Percentiles rank a stretch among this genome's conserved stretches.
These are phyloP conservation scores for Zootermopsis nevadensis DNA, from an alignment of 2,888 invertebrate genomes.

Conservation along the genomic window DNA sequence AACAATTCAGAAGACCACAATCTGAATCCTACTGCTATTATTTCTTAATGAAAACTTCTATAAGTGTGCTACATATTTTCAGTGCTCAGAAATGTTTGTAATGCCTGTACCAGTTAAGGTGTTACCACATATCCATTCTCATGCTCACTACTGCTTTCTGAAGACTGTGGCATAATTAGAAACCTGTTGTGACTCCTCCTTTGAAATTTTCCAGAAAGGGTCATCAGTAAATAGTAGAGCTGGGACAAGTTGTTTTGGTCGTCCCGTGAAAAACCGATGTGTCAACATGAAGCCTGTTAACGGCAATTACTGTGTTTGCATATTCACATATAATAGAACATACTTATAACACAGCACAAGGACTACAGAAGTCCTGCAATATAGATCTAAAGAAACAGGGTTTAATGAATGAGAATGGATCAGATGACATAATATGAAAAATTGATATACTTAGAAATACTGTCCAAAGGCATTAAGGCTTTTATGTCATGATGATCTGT, in stretches of 20 bases:
- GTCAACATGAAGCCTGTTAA: conserved; percentile 33
- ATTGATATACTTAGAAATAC: too few species aligned
- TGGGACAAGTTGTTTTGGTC: not conserved
- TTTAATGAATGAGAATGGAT: too few species aligned
- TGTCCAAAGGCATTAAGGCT: too few species aligned
- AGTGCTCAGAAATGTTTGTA: not conserved
- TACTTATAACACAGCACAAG: not conserved
- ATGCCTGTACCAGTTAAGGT: conserved; percentile 13
- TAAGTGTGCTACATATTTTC: not conserved
- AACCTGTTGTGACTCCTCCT: not conserved
- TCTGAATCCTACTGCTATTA: too few species aligned
- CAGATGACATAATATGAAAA: too few species aligned
- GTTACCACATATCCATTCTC: conserved; percentile 48
- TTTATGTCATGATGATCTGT: too few species aligned
- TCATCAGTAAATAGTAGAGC: conserved; percentile 39
- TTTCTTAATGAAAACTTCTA: too few species aligned
- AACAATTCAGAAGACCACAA: too few species aligned
- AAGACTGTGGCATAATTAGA: conserved; percentile 18
- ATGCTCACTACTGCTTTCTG: conserved; percentile 48
- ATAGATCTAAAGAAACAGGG: too few species aligned
- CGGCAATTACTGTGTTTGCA: not conserved
- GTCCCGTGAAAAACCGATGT: not conserved
- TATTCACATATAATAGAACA: not conserved
- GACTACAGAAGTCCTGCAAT: too few species aligned
- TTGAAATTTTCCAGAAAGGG: conserved; percentile 37